These are phyloP conservation scores for Phyllostomus discolor DNA, from an alignment of 2,113 vertebrate species.

Conservation along the genomic window DNA sequence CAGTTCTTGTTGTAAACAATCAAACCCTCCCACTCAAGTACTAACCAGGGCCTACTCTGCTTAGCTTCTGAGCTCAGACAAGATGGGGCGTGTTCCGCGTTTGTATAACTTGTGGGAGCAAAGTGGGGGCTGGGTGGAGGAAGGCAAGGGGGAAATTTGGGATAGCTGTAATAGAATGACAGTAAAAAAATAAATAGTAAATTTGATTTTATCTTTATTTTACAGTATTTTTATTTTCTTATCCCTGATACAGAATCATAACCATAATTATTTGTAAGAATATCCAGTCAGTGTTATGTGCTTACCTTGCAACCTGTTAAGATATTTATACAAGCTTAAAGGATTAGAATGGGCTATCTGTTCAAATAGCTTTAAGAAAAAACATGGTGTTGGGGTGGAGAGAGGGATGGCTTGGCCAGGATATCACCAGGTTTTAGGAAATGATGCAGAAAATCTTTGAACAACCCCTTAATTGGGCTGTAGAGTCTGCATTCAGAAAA, in stretches of 20 bases:
- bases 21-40: not conserved
- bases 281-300: not conserved
- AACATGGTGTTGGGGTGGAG: not conserved
- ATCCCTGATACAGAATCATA: not conserved
- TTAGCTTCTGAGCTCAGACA: no score
- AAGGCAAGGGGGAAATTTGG: no score
- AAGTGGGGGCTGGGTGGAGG: no score
- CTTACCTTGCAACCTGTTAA: not conserved
- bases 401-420: not conserved
- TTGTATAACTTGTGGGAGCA: no score
- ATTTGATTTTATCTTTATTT: not conserved
- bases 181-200: not conserved
- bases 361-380: not conserved
- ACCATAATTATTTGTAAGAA: not conserved
- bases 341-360: not conserved
- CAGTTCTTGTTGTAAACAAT: not conserved
- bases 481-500: not conserved
- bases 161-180: no score
- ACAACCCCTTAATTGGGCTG: not conserved
- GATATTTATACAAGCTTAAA: not conserved
- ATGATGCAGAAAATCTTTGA: not conserved
- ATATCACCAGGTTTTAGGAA: not conserved
- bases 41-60: no score
- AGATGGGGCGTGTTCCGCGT: no score
- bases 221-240: not conserved